Conservation (phyloP, 2,888 invertebrate species). For the Chrysopilus asiliformis region DNA sequence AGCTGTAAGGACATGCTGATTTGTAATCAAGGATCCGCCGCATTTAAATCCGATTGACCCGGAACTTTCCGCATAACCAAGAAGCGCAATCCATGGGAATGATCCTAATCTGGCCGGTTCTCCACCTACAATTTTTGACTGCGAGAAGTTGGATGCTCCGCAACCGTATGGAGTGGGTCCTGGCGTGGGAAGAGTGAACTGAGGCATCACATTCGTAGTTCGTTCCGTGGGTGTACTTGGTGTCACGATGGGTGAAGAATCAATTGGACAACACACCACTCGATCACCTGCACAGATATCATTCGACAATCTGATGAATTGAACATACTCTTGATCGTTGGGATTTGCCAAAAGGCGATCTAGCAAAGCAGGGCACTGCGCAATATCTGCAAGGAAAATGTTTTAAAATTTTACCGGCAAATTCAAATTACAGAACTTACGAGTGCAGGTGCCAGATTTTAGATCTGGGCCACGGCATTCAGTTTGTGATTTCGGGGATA, state of each 20-base stretch:
- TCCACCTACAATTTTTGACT: conserved; percentile 52
- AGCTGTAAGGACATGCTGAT: conserved; percentile 49
- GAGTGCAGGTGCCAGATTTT: background rate
- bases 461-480: background rate
- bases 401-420: too few species aligned
- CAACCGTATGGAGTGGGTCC: conserved; percentile 48
- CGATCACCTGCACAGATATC: background rate
- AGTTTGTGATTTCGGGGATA: background rate
- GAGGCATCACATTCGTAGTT: background rate
- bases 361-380: too few species aligned
- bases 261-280: background rate
- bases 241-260: too few species aligned
- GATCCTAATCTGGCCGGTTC: conserved; percentile 50
- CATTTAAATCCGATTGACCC: conserved; percentile 30
- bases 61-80: conserved; percentile 49
- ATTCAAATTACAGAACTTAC: background rate
- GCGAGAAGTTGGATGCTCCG: conserved; percentile 32
- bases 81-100: conserved; percentile 67
- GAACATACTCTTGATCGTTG: too few species aligned
- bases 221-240: too few species aligned
- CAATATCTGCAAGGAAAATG: too few species aligned
- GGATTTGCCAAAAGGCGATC: too few species aligned
- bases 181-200: conserved; percentile 23
- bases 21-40: conserved; percentile 39
- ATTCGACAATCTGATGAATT: background rate